Evolutionary conservation across 2,113 vertebrate species (phyloP).

Genomic region (Lynx canadensis): DNA sequence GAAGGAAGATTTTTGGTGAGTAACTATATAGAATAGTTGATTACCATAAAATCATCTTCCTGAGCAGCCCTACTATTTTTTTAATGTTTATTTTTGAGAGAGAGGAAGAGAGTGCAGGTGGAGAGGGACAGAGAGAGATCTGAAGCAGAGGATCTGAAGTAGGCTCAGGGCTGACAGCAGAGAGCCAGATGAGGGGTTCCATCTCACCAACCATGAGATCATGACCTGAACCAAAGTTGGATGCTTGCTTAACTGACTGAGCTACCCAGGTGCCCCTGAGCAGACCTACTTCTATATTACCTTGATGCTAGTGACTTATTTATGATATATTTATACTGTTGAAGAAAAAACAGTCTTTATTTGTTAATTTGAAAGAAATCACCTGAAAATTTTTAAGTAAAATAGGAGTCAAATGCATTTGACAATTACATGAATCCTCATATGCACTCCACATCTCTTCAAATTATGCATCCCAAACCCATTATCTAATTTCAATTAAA

Average conservation of each 20-base stretch:
- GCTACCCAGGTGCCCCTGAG: neutral
- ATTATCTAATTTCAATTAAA: constrained; percentile 34
- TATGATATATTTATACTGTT: neutral
- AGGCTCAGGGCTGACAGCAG: too few relatives aligned
- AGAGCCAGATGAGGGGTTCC: too few relatives aligned
- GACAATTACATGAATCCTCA: neutral
- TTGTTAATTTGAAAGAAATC: neutral
- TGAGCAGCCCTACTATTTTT: neutral
- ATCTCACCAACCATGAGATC: too few relatives aligned
- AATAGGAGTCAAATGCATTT: neutral
- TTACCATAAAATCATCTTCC: constrained; percentile 17
- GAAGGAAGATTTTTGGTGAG: neutral
- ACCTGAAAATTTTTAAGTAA: neutral
- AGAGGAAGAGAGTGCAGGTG: too few relatives aligned
- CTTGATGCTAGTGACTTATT: neutral
- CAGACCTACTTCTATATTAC: neutral
- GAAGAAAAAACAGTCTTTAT: neutral
- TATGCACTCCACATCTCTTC: neutral
- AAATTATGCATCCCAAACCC: neutral
- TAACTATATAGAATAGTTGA: neutral
- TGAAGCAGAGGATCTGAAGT: too few relatives aligned
- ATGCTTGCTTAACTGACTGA: too few relatives aligned
- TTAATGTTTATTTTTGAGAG: too few relatives aligned
- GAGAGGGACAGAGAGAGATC: too few relatives aligned
- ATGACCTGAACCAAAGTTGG: too few relatives aligned